These are phyloP conservation scores for Furnarius figulus DNA, from an alignment of 2,113 vertebrate genomes.

Conservation along the genomic window DNA sequence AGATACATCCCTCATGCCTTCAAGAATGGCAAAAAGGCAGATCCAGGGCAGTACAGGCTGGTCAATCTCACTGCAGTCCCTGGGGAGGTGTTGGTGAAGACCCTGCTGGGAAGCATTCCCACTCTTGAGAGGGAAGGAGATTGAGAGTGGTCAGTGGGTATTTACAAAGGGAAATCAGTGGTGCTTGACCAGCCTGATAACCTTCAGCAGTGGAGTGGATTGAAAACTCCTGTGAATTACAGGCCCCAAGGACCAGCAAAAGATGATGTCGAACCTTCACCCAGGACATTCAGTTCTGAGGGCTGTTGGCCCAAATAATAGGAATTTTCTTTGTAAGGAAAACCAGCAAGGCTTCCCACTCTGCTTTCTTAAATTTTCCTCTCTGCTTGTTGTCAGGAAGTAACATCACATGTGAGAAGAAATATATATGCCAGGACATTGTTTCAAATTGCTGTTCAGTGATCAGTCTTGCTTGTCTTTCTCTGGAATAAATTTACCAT, in stretches of 20 bases:
- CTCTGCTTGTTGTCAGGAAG: conserved; percentile 27
- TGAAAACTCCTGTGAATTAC: neutral
- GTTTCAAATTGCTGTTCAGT: neutral
- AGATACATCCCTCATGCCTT: neutral
- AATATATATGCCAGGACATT: neutral
- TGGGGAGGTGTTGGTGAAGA: neutral
- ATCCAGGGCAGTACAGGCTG: neutral
- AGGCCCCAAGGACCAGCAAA: neutral
- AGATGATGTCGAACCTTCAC: neutral
- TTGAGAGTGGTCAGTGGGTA: neutral
- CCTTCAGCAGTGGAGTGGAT: neutral
- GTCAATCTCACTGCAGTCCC: neutral
- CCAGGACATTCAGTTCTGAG: neutral
- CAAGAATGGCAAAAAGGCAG: neutral
- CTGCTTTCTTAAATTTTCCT: conserved; percentile 16
- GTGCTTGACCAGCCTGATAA: neutral
- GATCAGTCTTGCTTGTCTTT: neutral
- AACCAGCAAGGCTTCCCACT: neutral
- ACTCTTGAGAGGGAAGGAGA: neutral
- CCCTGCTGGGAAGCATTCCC: neutral
- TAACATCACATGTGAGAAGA: neutral
- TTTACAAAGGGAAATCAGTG: neutral
- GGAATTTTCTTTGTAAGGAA: neutral
- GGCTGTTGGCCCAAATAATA: neutral
- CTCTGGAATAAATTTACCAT: conserved; percentile 4